Evolutionary conservation across 2,797 vertebrate genomes (phyloP), one percentile per base, ranked within the genome.

Genomic region (Artibeus lituratus): DNA sequence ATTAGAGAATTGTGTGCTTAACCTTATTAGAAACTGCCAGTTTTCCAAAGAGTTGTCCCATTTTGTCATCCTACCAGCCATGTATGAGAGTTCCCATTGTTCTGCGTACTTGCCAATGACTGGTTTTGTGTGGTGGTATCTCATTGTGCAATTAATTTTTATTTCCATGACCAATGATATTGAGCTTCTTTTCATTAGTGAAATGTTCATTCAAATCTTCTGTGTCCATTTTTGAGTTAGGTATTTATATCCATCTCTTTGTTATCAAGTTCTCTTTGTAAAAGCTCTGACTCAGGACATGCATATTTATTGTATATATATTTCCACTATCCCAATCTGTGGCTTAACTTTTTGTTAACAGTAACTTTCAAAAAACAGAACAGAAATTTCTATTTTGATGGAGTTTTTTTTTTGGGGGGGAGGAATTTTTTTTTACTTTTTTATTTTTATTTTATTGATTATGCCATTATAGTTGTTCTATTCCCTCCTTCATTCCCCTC

Each of bases 321-420:
- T 55, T 85, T 72, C 59, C 1, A 35, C 4, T 37, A n/a, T 9
- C 62, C 3, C 42, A 51, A 11, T 65, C 37, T 67, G n/a, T 49
- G n/a, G 19, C 44, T 93, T 57, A 65, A 18, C 24, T 87, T 83
- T 73, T 84, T 51, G 69, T 91, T 69, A 81, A 72, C 5, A 11
- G 9, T 49, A 4, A 87, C 51, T 95, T 95, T 88, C 78, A 92
- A 88, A 70, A 39, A 85, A 21, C 42, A 94, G 35, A 92, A 81
- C 7, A 88, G 32, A 93, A 53, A 51, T 55, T 73, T 91, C 55
- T 42, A 65, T 92, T 65, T 76, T 62, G 24, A 26, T 65, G 62
- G 32, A 65, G 32, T 49, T 62, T 93, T 81, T 81, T 82, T 53
- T n/a, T n/a, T n/a, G n/a, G n/a, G n/a, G n/a, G n/a, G n/a, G n/a